Conservation (phyloP, 2,797 vertebrate species). For the Microchirus variegatus region DNA sequence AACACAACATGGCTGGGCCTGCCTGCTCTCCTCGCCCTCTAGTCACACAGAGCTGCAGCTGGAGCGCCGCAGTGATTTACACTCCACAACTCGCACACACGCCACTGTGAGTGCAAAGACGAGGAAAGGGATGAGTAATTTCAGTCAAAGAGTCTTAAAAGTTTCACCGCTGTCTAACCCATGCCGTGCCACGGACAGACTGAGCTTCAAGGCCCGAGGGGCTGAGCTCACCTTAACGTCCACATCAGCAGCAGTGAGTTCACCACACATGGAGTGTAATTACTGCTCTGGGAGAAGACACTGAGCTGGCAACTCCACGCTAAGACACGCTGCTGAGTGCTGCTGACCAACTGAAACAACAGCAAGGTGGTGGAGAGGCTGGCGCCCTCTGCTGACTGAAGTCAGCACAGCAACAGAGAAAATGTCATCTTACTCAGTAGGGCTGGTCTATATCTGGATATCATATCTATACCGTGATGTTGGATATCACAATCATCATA, state of each 20-base stretch:
- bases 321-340: conserved; percentile 10
- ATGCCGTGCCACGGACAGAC: conserved; percentile 59
- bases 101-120: conserved; percentile 2
- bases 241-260: conserved; percentile 27
- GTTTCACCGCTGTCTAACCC: conserved; percentile 59
- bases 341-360: conserved; percentile 5
- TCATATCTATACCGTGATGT: too few relatives aligned
- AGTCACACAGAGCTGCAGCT: conserved; percentile 53
- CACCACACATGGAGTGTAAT: conserved; percentile 21
- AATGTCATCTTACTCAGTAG: neutral
- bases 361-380: neutral
- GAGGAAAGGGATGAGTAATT: conserved; percentile 52
- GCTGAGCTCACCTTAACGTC: conserved; percentile 34
- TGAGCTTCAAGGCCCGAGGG: conserved; percentile 28
- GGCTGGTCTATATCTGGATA: neutral
- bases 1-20: conserved; percentile 52
- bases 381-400: conserved; percentile 60
- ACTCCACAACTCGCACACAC: conserved; percentile 24
- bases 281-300: conserved; percentile 30
- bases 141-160: conserved; percentile 1
- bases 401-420: neutral
- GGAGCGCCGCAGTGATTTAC: conserved; percentile 50
- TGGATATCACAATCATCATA: too few relatives aligned
- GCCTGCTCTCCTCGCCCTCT: conserved; percentile 19
- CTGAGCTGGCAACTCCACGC: conserved; percentile 11